These are phyloP conservation scores for Dascillus cervinus DNA, from an alignment of 2,888 invertebrate species.

Conservation along the genomic window DNA sequence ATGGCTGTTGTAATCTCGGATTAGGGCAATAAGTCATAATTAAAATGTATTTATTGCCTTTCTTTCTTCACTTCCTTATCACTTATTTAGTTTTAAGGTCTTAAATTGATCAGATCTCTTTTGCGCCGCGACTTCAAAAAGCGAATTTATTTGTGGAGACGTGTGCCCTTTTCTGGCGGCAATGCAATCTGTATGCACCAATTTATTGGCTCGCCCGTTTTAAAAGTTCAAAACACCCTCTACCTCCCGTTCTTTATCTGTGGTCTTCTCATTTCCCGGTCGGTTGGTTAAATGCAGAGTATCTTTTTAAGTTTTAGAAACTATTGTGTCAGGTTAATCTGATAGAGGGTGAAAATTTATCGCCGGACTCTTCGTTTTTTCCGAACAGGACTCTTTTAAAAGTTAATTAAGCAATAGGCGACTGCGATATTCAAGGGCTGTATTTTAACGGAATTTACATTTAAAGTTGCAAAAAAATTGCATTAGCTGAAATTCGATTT, in stretches of 20 bases:
- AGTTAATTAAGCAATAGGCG: too few species aligned
- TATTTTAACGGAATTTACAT: too few species aligned
- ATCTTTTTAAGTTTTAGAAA: conserved; percentile 43
- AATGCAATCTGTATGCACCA: conserved; percentile 39
- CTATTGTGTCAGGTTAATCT: conserved; percentile 43
- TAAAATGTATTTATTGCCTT: conserved; percentile 18
- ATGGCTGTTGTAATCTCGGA: conserved; percentile 26
- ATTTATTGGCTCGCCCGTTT: conserved; percentile 39
- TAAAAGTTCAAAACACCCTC: conserved; percentile 38
- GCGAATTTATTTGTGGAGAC: conserved; percentile 41
- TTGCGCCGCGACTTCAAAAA: conserved; percentile 35
- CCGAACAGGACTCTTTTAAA: too few species aligned
- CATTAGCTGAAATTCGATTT: too few species aligned
- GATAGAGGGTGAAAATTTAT: conserved; percentile 38
- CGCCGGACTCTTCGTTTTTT: conserved; percentile 17
- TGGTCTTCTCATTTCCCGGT: conserved; percentile 43
- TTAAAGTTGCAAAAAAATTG: too few species aligned
- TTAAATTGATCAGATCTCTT: too few species aligned
- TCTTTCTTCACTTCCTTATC: conserved; percentile 18
- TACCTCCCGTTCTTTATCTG: conserved; percentile 15
- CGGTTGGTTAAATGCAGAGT: conserved; percentile 41
- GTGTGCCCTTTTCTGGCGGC: conserved; percentile 37
- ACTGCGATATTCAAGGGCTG: too few species aligned
- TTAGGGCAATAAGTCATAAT: conserved; percentile 28
- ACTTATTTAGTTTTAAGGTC: conserved; percentile 13